Evolutionary conservation across 2,888 invertebrate species (phyloP), one percentile per base, ranked within the genome.

Genomic region (Tyria jacobaeae): DNA sequence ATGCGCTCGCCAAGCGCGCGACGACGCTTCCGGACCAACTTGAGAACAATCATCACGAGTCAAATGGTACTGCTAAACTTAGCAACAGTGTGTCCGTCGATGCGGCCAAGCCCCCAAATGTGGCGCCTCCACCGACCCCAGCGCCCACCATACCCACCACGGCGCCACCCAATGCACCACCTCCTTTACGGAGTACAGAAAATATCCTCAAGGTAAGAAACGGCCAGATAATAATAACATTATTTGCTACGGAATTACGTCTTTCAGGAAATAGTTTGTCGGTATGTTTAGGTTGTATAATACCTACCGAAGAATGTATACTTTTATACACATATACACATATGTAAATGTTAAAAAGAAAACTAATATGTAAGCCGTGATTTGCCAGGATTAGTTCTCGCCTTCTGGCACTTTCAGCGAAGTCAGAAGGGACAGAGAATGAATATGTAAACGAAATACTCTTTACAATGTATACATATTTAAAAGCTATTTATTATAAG

Each of bases 1-100:
- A 94, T 81, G 90, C 91, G 65, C 88, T 92, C 68, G 85, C 90
- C 47, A 90, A 94, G 78, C 90, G 94, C 68, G 87, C 92, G 57
- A 89, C 91, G 60, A 91, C 93, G 51, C 84, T 94, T 64, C 90
- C 94, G 37, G 92, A 92, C 62, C 84, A 88, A 44, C 86, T 91
- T 73, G 89, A 94, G 81, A 91, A 88, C 79, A 94, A 94, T 81
- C 90, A 94, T 76, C 89, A 94, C 79, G 94, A 94, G 72, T 88
- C 94, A 49, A 95, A 92, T 81, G 90, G 94, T 78, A 85, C 89
- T 2, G 74, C 76, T 82, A 89, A 92, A 83, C 85, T 92, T 83
- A 88, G 89, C 88, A 86, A 91, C 88, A 90, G 90, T 81, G 86
- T 89, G 65, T 88, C 90, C 5, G 89, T 88, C 67, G 91, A 93